These are phyloP conservation scores for Amphimallon solstitiale DNA, from an alignment of 2,888 invertebrate genomes.

Conservation along the genomic window DNA sequence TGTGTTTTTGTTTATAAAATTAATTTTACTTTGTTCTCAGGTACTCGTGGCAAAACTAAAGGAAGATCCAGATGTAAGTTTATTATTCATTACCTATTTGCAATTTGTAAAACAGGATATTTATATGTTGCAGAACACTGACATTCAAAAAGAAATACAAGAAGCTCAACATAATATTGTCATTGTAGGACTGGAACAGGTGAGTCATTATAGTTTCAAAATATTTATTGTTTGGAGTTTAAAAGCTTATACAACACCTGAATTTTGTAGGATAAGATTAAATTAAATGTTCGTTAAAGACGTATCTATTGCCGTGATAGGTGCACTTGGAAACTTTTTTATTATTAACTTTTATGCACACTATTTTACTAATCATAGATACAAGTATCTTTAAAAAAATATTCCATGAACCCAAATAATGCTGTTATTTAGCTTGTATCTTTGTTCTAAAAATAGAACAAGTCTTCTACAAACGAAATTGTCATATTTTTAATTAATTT, in stretches of 20 bases:
- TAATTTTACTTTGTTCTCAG: slow-evolving; percentile 52
- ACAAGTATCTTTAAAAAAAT: too few species aligned
- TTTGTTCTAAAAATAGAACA: too few species aligned
- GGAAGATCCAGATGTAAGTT: slow-evolving; percentile 57
- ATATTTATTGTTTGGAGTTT: slow-evolving; percentile 4
- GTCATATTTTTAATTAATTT: too few species aligned
- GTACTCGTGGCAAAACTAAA: slow-evolving; percentile 54
- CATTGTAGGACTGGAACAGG: slow-evolving; percentile 60
- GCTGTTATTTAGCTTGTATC: too few species aligned
- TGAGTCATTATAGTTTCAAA: slow-evolving; percentile 45
- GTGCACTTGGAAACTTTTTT: too few species aligned
- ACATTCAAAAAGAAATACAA: slow-evolving; percentile 56
- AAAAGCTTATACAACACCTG: background rate
- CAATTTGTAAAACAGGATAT: background rate
- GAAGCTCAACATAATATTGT: slow-evolving; percentile 59
- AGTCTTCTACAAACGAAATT: too few species aligned
- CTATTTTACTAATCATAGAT: too few species aligned
- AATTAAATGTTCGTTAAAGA: background rate
- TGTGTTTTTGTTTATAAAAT: slow-evolving; percentile 36
- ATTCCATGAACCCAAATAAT: too few species aligned
- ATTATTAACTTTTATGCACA: too few species aligned
- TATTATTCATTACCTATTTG: slow-evolving; percentile 11
- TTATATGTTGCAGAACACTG: slow-evolving; percentile 39
- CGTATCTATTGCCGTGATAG: too few species aligned
- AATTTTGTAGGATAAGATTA: slow-evolving; percentile 3